Conservation (phyloP, 2,888 invertebrate species). For the Frankliniella fusca region DNA sequence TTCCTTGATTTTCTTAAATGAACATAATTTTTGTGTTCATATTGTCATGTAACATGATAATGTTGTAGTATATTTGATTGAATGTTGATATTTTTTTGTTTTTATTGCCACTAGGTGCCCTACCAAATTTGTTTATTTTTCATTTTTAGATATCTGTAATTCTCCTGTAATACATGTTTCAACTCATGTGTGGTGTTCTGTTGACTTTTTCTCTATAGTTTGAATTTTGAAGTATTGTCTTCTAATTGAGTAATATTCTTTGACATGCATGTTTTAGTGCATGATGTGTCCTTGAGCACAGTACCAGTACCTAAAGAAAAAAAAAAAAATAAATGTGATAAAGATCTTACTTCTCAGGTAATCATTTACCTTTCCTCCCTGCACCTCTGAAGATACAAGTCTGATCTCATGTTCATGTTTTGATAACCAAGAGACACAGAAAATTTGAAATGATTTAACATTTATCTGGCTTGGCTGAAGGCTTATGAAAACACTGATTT, state of each 20-base stretch:
- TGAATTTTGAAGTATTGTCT: constrained; percentile 30
- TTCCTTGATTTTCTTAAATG: not conserved
- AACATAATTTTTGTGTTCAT: constrained; percentile 1
- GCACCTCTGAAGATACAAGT: no score
- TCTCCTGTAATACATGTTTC: constrained; percentile 24
- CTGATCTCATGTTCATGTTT: no score
- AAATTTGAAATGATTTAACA: no score
- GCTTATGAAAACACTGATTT: no score
- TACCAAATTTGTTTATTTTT: not conserved
- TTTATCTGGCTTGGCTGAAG: no score
- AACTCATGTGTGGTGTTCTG: constrained; percentile 28
- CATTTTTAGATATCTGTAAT: not conserved
- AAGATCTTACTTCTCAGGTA: constrained; percentile 24
- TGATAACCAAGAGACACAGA: no score
- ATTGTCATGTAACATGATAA: constrained; percentile 8
- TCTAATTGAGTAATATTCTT: constrained; percentile 32
- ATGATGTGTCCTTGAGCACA: constrained; percentile 40
- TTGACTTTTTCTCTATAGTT: constrained; percentile 31
- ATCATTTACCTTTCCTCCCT: not conserved
- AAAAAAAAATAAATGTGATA: constrained; percentile 35
- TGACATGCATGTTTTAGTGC: constrained; percentile 48
- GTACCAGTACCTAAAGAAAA: constrained; percentile 30
- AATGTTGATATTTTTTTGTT: constrained; percentile 24
- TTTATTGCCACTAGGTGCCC: not conserved
- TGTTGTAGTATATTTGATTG: not conserved